Evolutionary conservation across 2,888 invertebrate genomes (phyloP).

Genomic region (Aporophyla lueneburgensis): DNA sequence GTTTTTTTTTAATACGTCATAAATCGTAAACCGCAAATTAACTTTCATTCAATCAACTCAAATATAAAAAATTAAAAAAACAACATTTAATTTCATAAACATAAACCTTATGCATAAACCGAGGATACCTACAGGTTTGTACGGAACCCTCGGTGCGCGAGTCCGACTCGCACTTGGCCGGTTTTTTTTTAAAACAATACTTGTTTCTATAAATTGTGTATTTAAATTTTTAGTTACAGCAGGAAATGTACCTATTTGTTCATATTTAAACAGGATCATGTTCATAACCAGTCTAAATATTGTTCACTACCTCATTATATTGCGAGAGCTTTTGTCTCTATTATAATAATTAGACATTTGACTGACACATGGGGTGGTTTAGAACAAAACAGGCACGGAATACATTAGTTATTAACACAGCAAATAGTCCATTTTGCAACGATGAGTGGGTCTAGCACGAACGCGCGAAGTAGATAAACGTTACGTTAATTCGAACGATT

Average conservation of each 20-base stretch:
- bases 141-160: too few relatives aligned
- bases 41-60: too few relatives aligned
- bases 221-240: not conserved
- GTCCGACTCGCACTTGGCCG: too few relatives aligned
- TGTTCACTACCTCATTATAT: slow-evolving; percentile 37
- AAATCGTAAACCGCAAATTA: too few relatives aligned
- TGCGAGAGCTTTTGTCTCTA: slow-evolving; percentile 45
- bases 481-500: not conserved
- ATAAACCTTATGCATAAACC: too few relatives aligned
- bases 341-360: slow-evolving; percentile 43
- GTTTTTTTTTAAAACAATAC: too few relatives aligned
- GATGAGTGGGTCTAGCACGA: not conserved
- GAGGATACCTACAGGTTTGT: too few relatives aligned
- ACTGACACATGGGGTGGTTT: slow-evolving; percentile 30
- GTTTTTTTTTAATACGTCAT: too few relatives aligned
- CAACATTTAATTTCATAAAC: too few relatives aligned
- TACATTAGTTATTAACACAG: slow-evolving; percentile 33
- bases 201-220: not conserved
- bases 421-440: slow-evolving; percentile 11
- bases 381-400: slow-evolving; percentile 28
- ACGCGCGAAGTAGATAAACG: too few relatives aligned
- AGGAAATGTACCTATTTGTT: not conserved
- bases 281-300: slow-evolving; percentile 22
- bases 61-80: too few relatives aligned
- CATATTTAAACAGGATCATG: slow-evolving; percentile 3